A percentile compares a stretch with the other conserved stretches of the same genome.
These are phyloP conservation scores for Azorinus chamasolen DNA, from an alignment of 2,888 invertebrate genomes.

Conservation along the genomic window DNA sequence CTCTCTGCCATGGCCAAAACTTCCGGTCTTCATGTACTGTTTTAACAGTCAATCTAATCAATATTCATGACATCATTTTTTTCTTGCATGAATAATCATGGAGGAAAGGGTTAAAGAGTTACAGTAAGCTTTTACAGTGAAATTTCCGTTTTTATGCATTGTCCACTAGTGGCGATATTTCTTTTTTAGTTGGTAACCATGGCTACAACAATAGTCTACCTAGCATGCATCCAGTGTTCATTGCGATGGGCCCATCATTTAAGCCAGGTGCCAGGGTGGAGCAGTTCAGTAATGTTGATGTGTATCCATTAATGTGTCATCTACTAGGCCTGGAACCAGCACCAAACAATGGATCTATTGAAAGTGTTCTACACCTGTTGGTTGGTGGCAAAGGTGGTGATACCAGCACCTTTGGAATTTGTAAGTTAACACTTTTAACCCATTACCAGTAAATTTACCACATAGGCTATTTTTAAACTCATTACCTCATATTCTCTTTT, in stretches of 20 bases:
- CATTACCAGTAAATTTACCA: background rate
- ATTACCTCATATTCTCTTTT: too few species aligned
- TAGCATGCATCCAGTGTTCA: slow-evolving; percentile 91
- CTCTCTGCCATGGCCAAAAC: too few species aligned
- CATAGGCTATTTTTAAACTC: too few species aligned
- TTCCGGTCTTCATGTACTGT: too few species aligned
- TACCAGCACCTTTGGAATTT: slow-evolving; percentile 69
- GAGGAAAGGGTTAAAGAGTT: too few species aligned
- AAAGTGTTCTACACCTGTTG: slow-evolving; percentile 69
- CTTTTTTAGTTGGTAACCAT: slow-evolving; percentile 82
- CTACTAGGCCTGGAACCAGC: slow-evolving; percentile 80
- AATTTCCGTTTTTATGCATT: too few species aligned
- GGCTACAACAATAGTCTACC: slow-evolving; percentile 87
- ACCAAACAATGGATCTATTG: slow-evolving; percentile 82
- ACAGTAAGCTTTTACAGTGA: too few species aligned
- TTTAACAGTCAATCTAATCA: too few species aligned
- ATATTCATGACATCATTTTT: too few species aligned
- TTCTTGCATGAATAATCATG: too few species aligned
- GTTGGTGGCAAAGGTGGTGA: slow-evolving; percentile 34
- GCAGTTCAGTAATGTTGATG: slow-evolving; percentile 82
- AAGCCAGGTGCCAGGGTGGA: slow-evolving; percentile 72
- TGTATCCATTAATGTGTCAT: slow-evolving; percentile 85
- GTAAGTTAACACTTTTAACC: slow-evolving; percentile 63
- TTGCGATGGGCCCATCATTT: slow-evolving; percentile 89
- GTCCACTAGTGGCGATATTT: too few species aligned